Evolutionary conservation across 2,113 vertebrate species (phyloP), one percentile per base, ranked within the genome.

Genomic region (Microtus oregoni): DNA sequence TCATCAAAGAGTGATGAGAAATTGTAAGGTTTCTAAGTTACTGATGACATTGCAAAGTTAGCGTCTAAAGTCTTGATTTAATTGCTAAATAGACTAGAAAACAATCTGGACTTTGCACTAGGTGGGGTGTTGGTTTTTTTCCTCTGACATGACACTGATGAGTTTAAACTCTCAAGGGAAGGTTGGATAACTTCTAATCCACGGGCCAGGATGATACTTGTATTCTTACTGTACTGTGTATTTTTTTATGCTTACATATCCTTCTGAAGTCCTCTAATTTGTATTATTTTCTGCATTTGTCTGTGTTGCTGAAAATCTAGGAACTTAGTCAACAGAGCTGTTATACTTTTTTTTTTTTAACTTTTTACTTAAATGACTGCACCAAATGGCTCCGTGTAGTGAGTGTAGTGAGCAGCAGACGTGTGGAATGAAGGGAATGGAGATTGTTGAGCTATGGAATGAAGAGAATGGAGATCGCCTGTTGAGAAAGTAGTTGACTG

Each of bases 21-120:
- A 79, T 96, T 96, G 98, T 96, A 97, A 98, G 95, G 30, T 97
- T 95, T 96, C 97, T 97, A 91, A 97, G 58, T 91, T 90, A 83
- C 92, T 91, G 95, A 97, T 96, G 94, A 65, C 38, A 28, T 91
- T 94, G 94, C 86, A 95, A 95, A 97, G 92, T 95, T 89, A 96
- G 91, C 82, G 95, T 91, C 90, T 72, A 92, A 92, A 70, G 81
- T 82, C 82, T 96, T 94, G 95, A 97, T 94, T 92, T 96, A 95
- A 52, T 77, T 78, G 41, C 35, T 26, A 55, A 78, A 65, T 86
- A 96, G 96, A 96, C 93, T 91, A 88, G 61, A 72, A 73, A 52
- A 55, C 91, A 79, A 63, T 92, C 97, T 96, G 90, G 94, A 75
- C 50, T 97, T 68, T 94, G 86, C 81, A 81, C 17, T 94, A 86